Evolutionary conservation across 1,140 invertebrate genomes (phyloP), one percentile per base, ranked within the genome.

Genomic region (Delia radicum): DNA sequence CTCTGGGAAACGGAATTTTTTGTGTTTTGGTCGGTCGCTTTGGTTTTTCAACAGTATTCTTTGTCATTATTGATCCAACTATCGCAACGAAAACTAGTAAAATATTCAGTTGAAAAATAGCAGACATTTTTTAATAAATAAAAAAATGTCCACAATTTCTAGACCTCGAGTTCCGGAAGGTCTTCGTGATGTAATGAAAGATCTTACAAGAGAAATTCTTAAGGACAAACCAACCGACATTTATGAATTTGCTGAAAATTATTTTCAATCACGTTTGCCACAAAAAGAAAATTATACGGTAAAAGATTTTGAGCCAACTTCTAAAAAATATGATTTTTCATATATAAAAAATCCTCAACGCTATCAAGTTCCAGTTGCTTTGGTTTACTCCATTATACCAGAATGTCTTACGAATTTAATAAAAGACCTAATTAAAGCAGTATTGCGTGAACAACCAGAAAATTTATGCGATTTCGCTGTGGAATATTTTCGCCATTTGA

Each of bases 351-450:
- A 82, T 79, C 27, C 37, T 13, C 65, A 76, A 24, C 73, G 76
- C 29, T 78, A 82, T 31, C 81, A 84, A 63, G 62, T 82, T 13
- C 82, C 82, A 0, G 26, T 85, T 13, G 80, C 85, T 5, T 78
- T 85, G 26, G 75, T 87, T 0, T 83, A 85, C 21, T 86, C 87
- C 2, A 87, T 87, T 72, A 87, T 89, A 82, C 89, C 89, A 8
- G 78, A 84, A n/a, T 87, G 87, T 3, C 81, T 90, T 0, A 84
- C 88, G 2, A 86, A 88, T 26, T 75, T 89, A 24, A 88, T 90
- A 79, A 89, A 89, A 77, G 88, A 87, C 15, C 84, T 90, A 15
- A 85, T 88, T 6, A 89, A 86, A 76, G 87, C 88, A 69, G 88
- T 89, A 1, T 81, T 90, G 1, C 87, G 85, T 74, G 84, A 87